These are phyloP conservation scores for Agriopis aurantiaria DNA, from an alignment of 2,888 invertebrate genomes.

Conservation along the genomic window DNA sequence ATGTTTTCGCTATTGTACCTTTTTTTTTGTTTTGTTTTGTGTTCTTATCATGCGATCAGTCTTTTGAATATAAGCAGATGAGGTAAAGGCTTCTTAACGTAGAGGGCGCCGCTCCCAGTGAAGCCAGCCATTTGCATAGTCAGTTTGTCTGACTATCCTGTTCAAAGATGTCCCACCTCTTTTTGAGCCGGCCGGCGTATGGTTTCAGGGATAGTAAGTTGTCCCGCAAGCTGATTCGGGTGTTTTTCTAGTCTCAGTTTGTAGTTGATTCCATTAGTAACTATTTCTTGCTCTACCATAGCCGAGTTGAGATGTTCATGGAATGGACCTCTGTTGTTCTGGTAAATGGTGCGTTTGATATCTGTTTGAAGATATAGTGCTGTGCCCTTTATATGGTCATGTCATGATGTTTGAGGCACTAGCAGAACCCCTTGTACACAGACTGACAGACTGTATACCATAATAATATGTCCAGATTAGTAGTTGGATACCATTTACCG, in stretches of 20 bases:
- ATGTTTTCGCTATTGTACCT: not conserved
- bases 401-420: too few relatives aligned
- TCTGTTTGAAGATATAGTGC: too few relatives aligned
- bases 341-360: not conserved
- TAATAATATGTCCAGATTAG: not conserved
- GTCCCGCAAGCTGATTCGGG: not conserved
- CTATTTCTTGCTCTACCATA: too few relatives aligned
- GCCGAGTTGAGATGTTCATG: too few relatives aligned
- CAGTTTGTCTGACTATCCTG: not conserved
- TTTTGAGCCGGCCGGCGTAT: not conserved
- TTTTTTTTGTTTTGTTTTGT: not conserved
- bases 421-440: too few relatives aligned
- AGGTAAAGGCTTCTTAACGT: not conserved
- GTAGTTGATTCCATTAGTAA: too few relatives aligned
- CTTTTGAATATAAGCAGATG: too few relatives aligned
- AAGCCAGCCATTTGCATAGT: not conserved
- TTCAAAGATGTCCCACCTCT: not conserved
- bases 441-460: too few relatives aligned
- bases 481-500: not conserved
- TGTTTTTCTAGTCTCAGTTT: not conserved
- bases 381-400: too few relatives aligned
- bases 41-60: not conserved
- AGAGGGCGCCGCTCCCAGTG: not conserved
- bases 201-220: not conserved
- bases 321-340: too few relatives aligned